Percentiles rank a stretch among this genome's conserved stretches.
These are phyloP conservation scores for Litocranius walleri DNA, from an alignment of 2,113 vertebrate species.

Conservation along the genomic window DNA sequence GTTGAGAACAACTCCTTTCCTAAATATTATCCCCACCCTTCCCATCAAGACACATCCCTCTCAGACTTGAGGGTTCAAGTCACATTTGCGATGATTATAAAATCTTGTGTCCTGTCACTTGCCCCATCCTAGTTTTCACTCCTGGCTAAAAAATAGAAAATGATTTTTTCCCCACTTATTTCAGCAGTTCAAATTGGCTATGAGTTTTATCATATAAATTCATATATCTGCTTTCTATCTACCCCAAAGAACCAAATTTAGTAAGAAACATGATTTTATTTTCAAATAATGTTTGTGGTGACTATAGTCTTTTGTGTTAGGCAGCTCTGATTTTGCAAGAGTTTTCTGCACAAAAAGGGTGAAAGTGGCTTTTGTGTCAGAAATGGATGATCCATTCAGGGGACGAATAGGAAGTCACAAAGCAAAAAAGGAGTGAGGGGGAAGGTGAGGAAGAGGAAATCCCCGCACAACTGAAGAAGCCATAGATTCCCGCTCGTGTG, in stretches of 20 bases:
- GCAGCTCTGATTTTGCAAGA: not conserved
- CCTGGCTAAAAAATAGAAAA: not conserved
- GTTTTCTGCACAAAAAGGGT: not conserved
- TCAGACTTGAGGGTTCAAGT: not conserved
- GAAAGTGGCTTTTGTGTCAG: not conserved
- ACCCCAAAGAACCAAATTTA: not conserved
- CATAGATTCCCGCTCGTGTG: not conserved
- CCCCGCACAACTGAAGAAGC: not conserved
- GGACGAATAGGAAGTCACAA: not conserved
- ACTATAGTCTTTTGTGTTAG: not conserved
- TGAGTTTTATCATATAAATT: not conserved
- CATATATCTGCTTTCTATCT: not conserved
- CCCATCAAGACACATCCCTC: not conserved
- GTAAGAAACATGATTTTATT: not conserved
- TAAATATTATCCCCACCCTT: not conserved
- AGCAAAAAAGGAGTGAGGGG: not conserved
- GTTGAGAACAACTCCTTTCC: conserved; percentile 4
- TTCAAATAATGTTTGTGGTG: conserved; percentile 23
- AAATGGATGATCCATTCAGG: not conserved
- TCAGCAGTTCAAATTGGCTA: not conserved
- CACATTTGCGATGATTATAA: not conserved
- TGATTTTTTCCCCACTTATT: not conserved
- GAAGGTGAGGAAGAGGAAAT: not conserved
- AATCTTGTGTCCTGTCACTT: not conserved
- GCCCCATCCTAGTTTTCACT: not conserved